Conservation (phyloP, 2,888 invertebrate species). For the Chalcosyrphus nemorum region DNA sequence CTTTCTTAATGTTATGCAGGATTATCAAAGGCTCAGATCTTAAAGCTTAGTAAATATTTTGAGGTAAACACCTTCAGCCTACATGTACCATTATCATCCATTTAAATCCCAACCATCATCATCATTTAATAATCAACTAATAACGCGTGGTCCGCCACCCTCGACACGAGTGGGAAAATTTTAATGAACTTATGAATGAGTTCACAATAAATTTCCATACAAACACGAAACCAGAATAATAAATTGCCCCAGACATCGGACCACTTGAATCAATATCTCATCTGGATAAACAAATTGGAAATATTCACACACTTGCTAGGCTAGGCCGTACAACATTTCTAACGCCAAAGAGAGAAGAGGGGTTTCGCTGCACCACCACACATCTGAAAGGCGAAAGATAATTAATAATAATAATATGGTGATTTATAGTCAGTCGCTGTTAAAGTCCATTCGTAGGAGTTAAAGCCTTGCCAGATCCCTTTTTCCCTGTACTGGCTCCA, state of each 20-base stretch:
- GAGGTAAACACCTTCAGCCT: too few relatives aligned
- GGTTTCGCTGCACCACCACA: not conserved
- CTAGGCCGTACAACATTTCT: not conserved
- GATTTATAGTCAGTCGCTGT: slow-evolving; percentile 9
- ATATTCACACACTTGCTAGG: not conserved
- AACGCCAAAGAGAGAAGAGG: not conserved
- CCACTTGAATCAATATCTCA: slow-evolving; percentile 46
- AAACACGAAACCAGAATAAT: slow-evolving; percentile 28
- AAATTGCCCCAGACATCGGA: slow-evolving; percentile 19
- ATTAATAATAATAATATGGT: slow-evolving; percentile 41
- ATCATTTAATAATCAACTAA: slow-evolving; percentile 14
- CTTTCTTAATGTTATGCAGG: too few relatives aligned
- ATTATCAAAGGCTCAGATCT: too few relatives aligned
- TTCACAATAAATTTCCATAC: slow-evolving; percentile 19
- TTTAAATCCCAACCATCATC: not conserved
- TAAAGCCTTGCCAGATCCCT: not conserved
- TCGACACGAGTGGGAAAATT: not conserved
- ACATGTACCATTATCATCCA: not conserved
- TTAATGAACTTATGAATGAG: slow-evolving; percentile 30
- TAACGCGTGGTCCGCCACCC: slow-evolving; percentile 5
- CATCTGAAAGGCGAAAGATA: slow-evolving; percentile 18
- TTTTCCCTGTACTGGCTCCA: not conserved
- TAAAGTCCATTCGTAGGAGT: not conserved
- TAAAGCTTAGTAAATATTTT: too few relatives aligned
- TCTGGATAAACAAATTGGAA: slow-evolving; percentile 35